Conservation (phyloP, 2,888 invertebrate species). For the Drosophila paramelanica region DNA sequence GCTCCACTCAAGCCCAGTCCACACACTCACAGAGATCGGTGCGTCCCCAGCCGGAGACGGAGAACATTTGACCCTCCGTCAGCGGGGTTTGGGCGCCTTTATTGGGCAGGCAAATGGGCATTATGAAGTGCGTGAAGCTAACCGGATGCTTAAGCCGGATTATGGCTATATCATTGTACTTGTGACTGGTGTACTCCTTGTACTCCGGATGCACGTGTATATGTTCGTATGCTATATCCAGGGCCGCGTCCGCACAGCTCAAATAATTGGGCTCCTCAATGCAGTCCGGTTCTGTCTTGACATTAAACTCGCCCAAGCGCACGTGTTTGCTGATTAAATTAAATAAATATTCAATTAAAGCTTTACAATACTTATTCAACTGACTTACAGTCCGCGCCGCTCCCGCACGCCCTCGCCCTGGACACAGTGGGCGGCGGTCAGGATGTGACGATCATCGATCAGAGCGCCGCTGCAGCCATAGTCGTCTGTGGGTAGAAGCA, state of each 20-base stretch:
- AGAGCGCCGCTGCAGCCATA: constrained; percentile 88
- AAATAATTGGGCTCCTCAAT: constrained; percentile 83
- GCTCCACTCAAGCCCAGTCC: no score
- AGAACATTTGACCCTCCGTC: constrained; percentile 85
- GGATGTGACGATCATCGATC: constrained; percentile 86
- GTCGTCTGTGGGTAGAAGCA: constrained; percentile 72
- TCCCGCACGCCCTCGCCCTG: constrained; percentile 85
- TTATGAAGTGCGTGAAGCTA: constrained; percentile 86
- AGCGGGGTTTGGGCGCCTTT: constrained; percentile 80
- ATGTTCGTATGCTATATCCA: constrained; percentile 88
- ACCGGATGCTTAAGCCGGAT: constrained; percentile 81
- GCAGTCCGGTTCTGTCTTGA: constrained; percentile 88
- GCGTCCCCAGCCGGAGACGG: constrained; percentile 88
- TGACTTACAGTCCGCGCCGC: constrained; percentile 87
- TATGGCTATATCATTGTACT: constrained; percentile 87
- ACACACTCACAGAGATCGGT: constrained; percentile 85
- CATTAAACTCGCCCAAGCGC: constrained; percentile 89
- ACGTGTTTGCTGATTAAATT: constrained; percentile 81
- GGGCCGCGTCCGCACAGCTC: constrained; percentile 88
- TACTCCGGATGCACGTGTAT: constrained; percentile 88
- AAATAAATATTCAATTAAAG: background rate
- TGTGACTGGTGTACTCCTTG: constrained; percentile 85
- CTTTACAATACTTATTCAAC: background rate
- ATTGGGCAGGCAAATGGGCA: constrained; percentile 87
- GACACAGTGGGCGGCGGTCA: constrained; percentile 89